Conservation (phyloP, 23 tunicate species). For the Ciona savignyi region DNA sequence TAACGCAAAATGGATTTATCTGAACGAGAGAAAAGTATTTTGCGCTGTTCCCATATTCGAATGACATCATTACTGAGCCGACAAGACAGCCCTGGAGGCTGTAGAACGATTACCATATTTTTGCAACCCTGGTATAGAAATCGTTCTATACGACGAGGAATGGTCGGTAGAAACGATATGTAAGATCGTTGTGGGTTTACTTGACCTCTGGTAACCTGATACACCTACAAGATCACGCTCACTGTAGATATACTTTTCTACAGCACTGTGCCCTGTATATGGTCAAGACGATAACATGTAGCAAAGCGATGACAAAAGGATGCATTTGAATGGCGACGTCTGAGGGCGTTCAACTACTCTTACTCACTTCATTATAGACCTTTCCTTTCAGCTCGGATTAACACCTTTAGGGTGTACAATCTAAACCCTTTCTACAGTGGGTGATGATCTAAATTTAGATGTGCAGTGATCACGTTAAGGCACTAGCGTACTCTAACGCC, state of each 20-base stretch:
- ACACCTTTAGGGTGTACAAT: too few relatives aligned
- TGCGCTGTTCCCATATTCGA: too few relatives aligned
- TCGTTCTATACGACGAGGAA: not conserved
- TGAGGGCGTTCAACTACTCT: too few relatives aligned
- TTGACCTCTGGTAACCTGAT: not conserved
- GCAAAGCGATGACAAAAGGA: not conserved
- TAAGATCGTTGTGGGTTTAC: not conserved
- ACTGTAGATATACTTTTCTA: not conserved
- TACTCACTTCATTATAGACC: too few relatives aligned
- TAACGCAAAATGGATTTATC: too few relatives aligned
- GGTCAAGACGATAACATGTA: not conserved
- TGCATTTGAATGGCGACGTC: not conserved
- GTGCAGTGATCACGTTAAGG: too few relatives aligned
- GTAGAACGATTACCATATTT: not conserved
- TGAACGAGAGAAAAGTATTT: too few relatives aligned
- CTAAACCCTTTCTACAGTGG: too few relatives aligned
- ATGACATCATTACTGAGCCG: too few relatives aligned
- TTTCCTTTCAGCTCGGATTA: too few relatives aligned
- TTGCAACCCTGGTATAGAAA: not conserved
- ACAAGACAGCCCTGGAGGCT: not conserved
- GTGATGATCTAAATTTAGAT: too few relatives aligned
- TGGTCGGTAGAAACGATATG: not conserved
- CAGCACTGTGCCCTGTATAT: not conserved
- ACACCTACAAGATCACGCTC: not conserved
- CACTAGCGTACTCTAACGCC: too few relatives aligned